Conservation (phyloP, 2,888 invertebrate genomes). For the Diplazon laetatorius region DNA sequence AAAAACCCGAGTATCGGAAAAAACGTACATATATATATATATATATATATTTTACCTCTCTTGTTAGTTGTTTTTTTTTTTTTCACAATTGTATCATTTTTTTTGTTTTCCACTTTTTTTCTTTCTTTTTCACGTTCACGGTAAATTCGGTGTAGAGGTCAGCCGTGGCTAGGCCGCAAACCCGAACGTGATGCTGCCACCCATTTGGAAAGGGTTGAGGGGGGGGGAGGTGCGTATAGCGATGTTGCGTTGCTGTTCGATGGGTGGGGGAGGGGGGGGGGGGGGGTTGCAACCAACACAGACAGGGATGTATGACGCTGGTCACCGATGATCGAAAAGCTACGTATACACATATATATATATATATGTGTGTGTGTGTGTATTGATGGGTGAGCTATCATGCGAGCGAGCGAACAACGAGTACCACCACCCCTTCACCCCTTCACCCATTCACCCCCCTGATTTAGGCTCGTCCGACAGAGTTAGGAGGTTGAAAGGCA, state of each 20-base stretch:
- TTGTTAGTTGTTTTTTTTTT: too few relatives aligned
- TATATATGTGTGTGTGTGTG: not conserved
- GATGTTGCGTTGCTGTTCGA: conserved; percentile 16
- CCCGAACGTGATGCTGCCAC: conserved; percentile 30
- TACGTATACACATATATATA: too few relatives aligned
- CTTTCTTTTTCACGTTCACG: conserved; percentile 41
- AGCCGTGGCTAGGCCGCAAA: conserved; percentile 49
- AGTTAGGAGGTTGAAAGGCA: conserved; percentile 38
- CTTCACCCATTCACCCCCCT: too few relatives aligned
- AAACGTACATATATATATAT: too few relatives aligned
- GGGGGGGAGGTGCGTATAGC: conserved; percentile 19
- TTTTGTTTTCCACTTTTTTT: not conserved
- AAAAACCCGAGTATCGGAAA: conserved; percentile 35
- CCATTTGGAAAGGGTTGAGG: too few relatives aligned
- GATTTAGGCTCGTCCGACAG: conserved; percentile 18
- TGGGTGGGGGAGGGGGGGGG: too few relatives aligned
- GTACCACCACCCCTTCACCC: too few relatives aligned
- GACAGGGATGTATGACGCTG: too few relatives aligned
- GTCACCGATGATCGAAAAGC: too few relatives aligned
- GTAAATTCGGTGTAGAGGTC: conserved; percentile 49
- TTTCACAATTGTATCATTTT: too few relatives aligned
- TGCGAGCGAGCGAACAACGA: conserved; percentile 58
- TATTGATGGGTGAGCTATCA: conserved; percentile 60
- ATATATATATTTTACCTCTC: too few relatives aligned
- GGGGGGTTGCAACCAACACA: too few relatives aligned